Percentiles rank a stretch among this genome's conserved stretches.
Evolutionary conservation across 2,797 vertebrate species (phyloP).

Genomic region (Fundulus diaphanus): DNA sequence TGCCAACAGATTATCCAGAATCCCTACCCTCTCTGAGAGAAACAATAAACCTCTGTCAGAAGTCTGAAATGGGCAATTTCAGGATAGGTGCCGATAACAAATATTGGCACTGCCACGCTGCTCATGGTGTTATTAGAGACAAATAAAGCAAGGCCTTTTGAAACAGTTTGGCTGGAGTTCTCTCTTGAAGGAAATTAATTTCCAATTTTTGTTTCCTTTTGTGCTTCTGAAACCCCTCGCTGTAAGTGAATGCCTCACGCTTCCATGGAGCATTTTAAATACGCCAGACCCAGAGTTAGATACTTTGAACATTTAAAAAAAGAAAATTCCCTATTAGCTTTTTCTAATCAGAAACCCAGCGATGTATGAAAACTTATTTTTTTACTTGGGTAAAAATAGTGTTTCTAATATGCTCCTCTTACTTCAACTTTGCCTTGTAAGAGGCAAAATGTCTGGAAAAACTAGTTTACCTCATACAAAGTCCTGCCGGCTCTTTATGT

Average conservation of each 20-base stretch:
- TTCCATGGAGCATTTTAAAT: constrained; percentile 41
- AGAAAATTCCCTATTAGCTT: constrained; percentile 2
- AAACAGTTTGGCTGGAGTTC: constrained; percentile 35
- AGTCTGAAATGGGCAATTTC: constrained; percentile 58
- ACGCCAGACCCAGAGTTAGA: constrained; percentile 7
- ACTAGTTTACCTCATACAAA: background rate
- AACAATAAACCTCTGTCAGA: constrained; percentile 66
- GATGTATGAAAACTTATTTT: background rate
- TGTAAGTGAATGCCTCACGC: constrained; percentile 41
- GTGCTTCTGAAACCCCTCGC: constrained; percentile 39
- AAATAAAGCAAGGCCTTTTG: constrained; percentile 45
- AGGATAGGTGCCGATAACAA: constrained; percentile 50
- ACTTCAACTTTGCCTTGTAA: background rate
- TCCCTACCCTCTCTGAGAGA: constrained; percentile 48
- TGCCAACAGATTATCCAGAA: constrained; percentile 67
- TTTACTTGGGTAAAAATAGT: background rate
- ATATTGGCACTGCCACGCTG: constrained; percentile 18
- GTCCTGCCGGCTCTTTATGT: constrained; percentile 16
- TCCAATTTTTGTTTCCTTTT: constrained; percentile 43
- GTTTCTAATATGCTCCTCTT: background rate
- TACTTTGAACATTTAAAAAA: constrained; percentile 6
- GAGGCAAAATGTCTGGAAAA: background rate
- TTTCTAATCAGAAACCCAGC: too few species aligned
- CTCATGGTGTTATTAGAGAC: constrained; percentile 31
- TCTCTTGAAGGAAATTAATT: constrained; percentile 51